phyloP scores from a whole-genome alignment of 2,797 vertebrate species.

The Cheirogaleus major region DNA sequence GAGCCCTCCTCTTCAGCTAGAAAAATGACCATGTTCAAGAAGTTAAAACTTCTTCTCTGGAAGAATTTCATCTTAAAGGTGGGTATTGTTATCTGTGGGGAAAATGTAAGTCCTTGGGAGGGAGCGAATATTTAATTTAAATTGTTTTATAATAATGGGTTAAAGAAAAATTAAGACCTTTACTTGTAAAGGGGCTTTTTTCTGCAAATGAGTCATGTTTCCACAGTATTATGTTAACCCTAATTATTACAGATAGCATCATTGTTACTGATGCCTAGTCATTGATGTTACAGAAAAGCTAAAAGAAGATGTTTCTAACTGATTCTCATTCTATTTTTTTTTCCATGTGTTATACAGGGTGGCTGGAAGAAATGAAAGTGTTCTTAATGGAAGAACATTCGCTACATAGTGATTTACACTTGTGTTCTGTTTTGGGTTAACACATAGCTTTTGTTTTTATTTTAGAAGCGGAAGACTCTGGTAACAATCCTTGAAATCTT shows the following conservation, averaged over 20 bases:
- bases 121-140: not conserved
- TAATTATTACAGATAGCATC: not conserved
- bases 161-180: constrained; percentile 13
- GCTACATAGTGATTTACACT: not conserved
- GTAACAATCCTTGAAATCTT: constrained; percentile 93
- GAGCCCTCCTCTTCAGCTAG: not conserved
- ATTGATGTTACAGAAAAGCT: not conserved
- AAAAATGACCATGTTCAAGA: not conserved
- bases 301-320: not conserved
- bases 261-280: not conserved
- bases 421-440: not conserved
- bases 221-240: not conserved
- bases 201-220: not conserved
- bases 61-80: constrained; percentile 70
- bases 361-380: not conserved
- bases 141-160: not conserved
- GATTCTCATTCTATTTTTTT: not conserved
- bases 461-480: constrained; percentile 94
- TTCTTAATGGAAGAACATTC: not conserved
- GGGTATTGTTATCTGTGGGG: not conserved
- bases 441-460: not conserved
- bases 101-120: not conserved
- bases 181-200: not conserved
- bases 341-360: not conserved
- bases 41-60: constrained; percentile 70